Evolutionary conservation across 2,888 invertebrate genomes (phyloP).

Genomic region (Entomobrya multifasciata): DNA sequence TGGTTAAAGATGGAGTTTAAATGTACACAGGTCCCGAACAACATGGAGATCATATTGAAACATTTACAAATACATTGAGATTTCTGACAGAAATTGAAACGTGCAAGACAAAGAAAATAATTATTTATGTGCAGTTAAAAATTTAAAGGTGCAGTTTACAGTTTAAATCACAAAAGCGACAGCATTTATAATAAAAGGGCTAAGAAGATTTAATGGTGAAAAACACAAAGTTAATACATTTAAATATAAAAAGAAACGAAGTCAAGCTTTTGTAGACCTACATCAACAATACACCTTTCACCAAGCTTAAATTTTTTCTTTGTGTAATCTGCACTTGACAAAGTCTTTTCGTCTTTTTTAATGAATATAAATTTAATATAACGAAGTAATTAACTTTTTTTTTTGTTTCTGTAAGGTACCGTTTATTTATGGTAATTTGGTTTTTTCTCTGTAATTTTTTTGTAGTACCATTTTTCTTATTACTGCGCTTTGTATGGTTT

Average conservation of each 20-base stretch:
- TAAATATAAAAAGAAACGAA: not conserved
- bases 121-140: not conserved
- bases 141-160: slow-evolving; percentile 13
- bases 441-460: not conserved
- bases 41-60: not conserved
- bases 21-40: slow-evolving; percentile 14
- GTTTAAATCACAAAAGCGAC: not conserved
- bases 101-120: not conserved
- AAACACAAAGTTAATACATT: not conserved
- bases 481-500: slow-evolving; percentile 27
- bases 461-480: slow-evolving; percentile 20
- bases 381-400: slow-evolving; percentile 32
- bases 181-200: not conserved
- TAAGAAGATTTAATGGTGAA: no score
- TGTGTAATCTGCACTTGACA: slow-evolving; percentile 62
- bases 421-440: not conserved
- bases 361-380: slow-evolving; percentile 22
- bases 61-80: not conserved
- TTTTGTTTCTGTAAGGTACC: slow-evolving; percentile 26
- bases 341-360: slow-evolving; percentile 61
- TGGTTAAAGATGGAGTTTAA: not conserved
- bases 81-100: not conserved
- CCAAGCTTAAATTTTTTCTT: slow-evolving; percentile 1
- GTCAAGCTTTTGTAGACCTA: not conserved
- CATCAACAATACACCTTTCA: not conserved